Conservation (phyloP, 1,140 invertebrate genomes). For the Theocolax elegans region DNA sequence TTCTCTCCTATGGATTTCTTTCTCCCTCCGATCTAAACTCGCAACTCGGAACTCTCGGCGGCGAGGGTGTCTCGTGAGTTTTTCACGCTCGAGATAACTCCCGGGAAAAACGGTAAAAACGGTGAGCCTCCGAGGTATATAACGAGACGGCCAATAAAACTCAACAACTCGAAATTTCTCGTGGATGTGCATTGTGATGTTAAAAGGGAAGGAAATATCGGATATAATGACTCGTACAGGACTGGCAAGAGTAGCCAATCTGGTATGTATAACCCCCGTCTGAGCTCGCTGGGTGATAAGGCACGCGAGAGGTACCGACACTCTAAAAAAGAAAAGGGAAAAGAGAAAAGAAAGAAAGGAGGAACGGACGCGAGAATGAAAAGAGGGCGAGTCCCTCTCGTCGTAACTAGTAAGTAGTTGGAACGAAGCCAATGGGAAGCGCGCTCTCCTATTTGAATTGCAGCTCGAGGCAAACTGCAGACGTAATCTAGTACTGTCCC, state of each 20-base stretch:
- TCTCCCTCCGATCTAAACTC: too few species aligned
- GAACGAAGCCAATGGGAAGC: neutral
- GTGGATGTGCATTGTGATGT: neutral
- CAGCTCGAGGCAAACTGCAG: neutral
- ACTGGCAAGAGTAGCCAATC: neutral
- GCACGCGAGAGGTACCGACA: neutral
- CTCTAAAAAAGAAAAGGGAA: neutral
- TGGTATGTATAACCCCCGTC: too few species aligned
- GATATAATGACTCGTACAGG: constrained; percentile 3
- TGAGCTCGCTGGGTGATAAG: neutral
- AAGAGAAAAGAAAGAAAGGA: neutral
- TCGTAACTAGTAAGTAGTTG: neutral
- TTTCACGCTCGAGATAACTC: neutral
- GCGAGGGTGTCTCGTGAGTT: neutral
- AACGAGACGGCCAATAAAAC: neutral
- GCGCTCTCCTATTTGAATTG: constrained; percentile 1
- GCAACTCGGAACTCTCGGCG: too few species aligned
- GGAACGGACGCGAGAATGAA: neutral
- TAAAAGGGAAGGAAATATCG: neutral
- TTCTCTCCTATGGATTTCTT: neutral
- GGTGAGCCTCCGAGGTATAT: too few species aligned
- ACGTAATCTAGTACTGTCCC: neutral
- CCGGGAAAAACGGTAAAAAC: constrained; percentile 4
- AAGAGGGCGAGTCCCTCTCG: neutral
- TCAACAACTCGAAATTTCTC: constrained; percentile 10